A percentile compares a stretch with the other conserved stretches of the same genome.
Evolutionary conservation across 2,113 vertebrate genomes (phyloP).

Genomic region (Melozone crissalis): DNA sequence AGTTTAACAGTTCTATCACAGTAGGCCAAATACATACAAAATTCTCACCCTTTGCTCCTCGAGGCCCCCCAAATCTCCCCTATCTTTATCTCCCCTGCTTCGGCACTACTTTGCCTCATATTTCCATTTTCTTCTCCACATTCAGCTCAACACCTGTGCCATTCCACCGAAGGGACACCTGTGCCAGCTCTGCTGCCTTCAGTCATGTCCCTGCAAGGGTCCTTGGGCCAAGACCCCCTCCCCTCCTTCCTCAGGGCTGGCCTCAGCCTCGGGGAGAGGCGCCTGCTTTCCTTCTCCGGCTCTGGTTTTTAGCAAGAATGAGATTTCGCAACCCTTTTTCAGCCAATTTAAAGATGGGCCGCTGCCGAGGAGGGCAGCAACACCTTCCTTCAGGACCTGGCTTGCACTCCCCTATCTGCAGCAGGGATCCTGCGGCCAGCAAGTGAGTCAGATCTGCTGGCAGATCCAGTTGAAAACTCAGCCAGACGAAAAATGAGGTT

Average conservation of each 20-base stretch:
- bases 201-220: rapidly evolving
- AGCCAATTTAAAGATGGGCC: not conserved
- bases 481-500: not conserved
- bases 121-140: not conserved
- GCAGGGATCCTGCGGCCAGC: not conserved
- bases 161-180: not conserved
- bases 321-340: not conserved
- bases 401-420: not conserved
- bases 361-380: not conserved
- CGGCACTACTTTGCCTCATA: not conserved
- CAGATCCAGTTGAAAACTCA: not conserved
- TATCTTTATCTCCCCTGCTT: not conserved
- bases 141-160: not conserved
- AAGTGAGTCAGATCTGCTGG: constrained; percentile 24
- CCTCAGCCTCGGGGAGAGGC: rapidly evolving
- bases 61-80: not conserved
- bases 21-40: not conserved
- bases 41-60: not conserved
- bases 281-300: not conserved
- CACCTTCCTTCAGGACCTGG: constrained; percentile 44
- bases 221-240: not conserved
- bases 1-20: constrained; percentile 5
- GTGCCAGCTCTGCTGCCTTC: not conserved
- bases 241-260: not conserved
- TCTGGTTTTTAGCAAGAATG: not conserved